A percentile compares a stretch with the other conserved stretches of the same genome.
These are phyloP conservation scores for Balearica regulorum DNA, from an alignment of 2,797 vertebrate genomes.

Conservation along the genomic window DNA sequence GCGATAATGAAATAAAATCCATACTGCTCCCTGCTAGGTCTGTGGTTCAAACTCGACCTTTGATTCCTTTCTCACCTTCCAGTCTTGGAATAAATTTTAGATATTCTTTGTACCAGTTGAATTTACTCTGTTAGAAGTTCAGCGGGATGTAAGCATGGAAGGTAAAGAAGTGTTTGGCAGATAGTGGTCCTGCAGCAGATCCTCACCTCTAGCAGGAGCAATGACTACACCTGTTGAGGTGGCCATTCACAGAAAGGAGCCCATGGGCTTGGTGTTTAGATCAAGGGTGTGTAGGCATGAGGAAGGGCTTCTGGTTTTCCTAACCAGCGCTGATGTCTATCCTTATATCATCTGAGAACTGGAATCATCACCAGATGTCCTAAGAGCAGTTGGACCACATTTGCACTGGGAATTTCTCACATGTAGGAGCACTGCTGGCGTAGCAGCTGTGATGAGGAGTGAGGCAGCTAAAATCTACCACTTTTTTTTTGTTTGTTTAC, in stretches of 20 bases:
- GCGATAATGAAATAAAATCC: not conserved
- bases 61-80: not conserved
- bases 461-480: not conserved
- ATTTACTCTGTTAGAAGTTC: not conserved
- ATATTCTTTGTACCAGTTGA: not conserved
- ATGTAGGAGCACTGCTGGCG: rapidly evolving
- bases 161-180: not conserved
- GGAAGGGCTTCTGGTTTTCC: not conserved
- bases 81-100: not conserved
- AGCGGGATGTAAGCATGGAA: not conserved
- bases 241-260: not conserved
- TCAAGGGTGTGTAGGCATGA: not conserved
- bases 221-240: not conserved
- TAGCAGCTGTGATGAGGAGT: not conserved
- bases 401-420: not conserved
- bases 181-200: not conserved
- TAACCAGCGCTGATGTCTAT: not conserved
- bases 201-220: not conserved
- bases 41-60: not conserved
- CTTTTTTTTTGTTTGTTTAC: not conserved
- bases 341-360: not conserved
- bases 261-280: not conserved
- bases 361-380: not conserved
- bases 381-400: not conserved
- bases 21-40: not conserved